Evolutionary conservation across 2,797 vertebrate genomes (phyloP), one percentile per base, ranked within the genome.

Genomic region (Siniperca scherzeri): DNA sequence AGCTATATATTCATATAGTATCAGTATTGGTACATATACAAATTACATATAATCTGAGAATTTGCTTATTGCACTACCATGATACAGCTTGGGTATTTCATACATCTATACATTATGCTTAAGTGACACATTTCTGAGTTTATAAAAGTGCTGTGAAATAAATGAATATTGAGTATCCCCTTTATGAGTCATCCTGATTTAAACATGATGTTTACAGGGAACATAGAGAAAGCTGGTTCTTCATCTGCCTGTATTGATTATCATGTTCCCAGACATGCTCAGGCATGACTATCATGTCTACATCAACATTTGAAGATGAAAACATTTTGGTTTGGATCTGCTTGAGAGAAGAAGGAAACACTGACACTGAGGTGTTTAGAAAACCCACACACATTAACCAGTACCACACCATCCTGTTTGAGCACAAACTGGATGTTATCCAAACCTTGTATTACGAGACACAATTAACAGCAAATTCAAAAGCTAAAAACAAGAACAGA

Each of bases 401-500:
- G 70, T 38, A 19, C 27, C 68, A 40, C 17, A 2, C 42, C 38
- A 48, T 52, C 21, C 4, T 27, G 33, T 75, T 59, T 74, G 67
- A 77, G 44, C 50, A 33, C 66, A 65, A 40, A 40, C 38, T 78
- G 67, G 25, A 52, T 27, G 7, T 33, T 53, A 75, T 82, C 68
- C 74, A 84, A 79, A 77, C 6, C 53, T 42, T 62, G 55, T 68
- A 71, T 82, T 64, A 64, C 11, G 9, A 82, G 40, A 57, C n/a
- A 30, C 25, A 25, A 62, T 81, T 53, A 65, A 66, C 40, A n/a
- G 38, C 22, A 68, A 44, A 61, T 36, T 14, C 14, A 53, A 57
- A 40, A 61, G 46, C 65, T 27, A 21, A 81, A 80, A 60, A 5
- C 21, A 42, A 55, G 13, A 82, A 62, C 10, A 78, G 61, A 80